Base-by-base conservation (phyloP, 2,888 invertebrate genomes). In the Drosophila limbata region DNA sequence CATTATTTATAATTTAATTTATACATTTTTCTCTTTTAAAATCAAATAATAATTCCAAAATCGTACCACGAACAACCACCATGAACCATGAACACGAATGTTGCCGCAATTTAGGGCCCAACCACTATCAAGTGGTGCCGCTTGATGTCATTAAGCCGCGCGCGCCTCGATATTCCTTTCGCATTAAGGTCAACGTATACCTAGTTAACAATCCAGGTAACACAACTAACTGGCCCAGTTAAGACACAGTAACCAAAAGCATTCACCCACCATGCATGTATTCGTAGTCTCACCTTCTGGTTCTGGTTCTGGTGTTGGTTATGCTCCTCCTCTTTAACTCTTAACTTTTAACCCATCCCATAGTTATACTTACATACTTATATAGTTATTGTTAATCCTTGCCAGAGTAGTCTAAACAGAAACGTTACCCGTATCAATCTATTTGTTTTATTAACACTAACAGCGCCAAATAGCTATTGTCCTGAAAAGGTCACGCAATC, bases 401-500 rank as follows among this genome's bases (percentile, higher is more conserved):
- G 31, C 37, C 25, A 55, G 39, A 48, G 45, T 63, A 45, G 77
- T 77, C 63, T 66, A 73, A 44, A 56, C 28, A 8, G 4, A 69
- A 50, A 28, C 75, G 53, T 53, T 69, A 68, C 31, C 55, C 68
- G 75, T 75, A 81, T 70, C 55, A 79, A 81, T 60, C 51, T 63
- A 64, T 72, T 78, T 78, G 75, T 88, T 84, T 80, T 84, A 88
- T 84, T 84, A 84, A 84, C 88, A 89, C 89, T 89, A 91, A 90
- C 92, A 93, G 93, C 93, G 89, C 92, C 92, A 82, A 91, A 92
- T 90, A 91, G 92, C 82, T 93, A 93, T 89, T 93, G 94, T 93
- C 93, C 94, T 81, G 95, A 95, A 88, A 94, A 94, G 90, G 93
- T 94, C 45, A 94, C 95, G 89, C 92, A 92, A 79, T 85, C 88